Base-by-base conservation (phyloP, 1,140 invertebrate genomes). In the Drosophila setifemur region DNA sequence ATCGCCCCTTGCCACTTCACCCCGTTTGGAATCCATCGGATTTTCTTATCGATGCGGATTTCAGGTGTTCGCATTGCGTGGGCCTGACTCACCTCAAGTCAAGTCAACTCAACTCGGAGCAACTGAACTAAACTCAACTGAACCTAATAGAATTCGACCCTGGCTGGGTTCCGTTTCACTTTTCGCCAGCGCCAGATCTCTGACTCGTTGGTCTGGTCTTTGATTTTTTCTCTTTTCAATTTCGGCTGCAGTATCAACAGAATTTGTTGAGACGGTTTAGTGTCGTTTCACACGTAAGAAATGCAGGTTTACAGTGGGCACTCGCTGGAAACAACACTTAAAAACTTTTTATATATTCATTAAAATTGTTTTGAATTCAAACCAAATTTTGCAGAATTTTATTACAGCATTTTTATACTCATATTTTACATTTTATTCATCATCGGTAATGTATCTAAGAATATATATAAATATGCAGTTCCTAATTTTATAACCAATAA, bases 161-260 rank as follows among this genome's bases (percentile, higher is more conserved):
- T 83, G 78, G 76, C 57, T 45, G 54, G 58, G 78, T 83, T 85
- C 79, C 78, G 78, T 83, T 83, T 83, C 78, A 83, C 78, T 83
- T 83, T 83, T 85, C 78, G 67, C 26, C 53, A 44, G 52, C 78
- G 67, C 26, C 53, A 44, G 52, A 58, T 43, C 57, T 49, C 18
- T 63, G 25, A 11, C 11, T 9, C 9, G 25, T 16, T 26, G 47
- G 37, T 50, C 52, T 57, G 18, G 45, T 39, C 45, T 70, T 63
- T 49, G 69, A 53, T 53, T 60, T 67, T 48, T 53, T 66, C 42
- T 26, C 19, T 6, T 29, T 31, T 11, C 29, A n/a, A n/a, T 18
- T 53, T 50, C 28, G 47, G 25, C 31, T 45, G 69, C 42, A 58
- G 50, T 76, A 64, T 53, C 55, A 76, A 63, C 66, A 45, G 54